phyloP scores from a whole-genome alignment of 2,797 vertebrate species.

The Cyprinella venusta region DNA sequence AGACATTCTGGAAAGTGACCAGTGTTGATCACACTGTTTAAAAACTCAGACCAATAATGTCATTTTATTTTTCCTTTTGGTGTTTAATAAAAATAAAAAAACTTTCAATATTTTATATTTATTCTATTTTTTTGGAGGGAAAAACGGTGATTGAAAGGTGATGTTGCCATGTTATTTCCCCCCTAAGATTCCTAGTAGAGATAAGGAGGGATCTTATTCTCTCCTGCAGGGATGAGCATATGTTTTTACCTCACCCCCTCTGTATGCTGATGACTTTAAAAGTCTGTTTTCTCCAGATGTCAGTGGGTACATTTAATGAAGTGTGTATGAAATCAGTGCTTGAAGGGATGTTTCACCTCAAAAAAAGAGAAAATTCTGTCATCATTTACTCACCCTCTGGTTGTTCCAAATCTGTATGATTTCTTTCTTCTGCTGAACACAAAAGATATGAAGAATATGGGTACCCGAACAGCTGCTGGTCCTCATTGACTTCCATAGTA shows the following conservation, averaged over 20 bases:
- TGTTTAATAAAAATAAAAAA: background rate
- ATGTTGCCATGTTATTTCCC: background rate
- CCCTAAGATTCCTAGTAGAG: slow-evolving; percentile 8
- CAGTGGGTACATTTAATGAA: slow-evolving; percentile 47
- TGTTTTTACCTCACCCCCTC: slow-evolving; percentile 23
- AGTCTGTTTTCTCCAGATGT: slow-evolving; percentile 17
- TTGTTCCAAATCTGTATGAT: no score
- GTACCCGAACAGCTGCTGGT: background rate
- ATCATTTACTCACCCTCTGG: no score
- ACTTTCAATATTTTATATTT: background rate
- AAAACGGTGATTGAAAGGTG: background rate
- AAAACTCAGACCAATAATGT: slow-evolving; percentile 8
- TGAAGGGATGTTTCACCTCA: background rate
- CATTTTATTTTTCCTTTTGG: background rate
- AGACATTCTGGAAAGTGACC: slow-evolving; percentile 83
- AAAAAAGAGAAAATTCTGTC: background rate
- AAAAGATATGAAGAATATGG: background rate
- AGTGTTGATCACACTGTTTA: slow-evolving; percentile 69
- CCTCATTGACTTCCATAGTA: background rate
- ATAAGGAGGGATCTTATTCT: slow-evolving; percentile 6
- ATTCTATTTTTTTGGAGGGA: background rate
- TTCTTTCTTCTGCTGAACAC: no score
- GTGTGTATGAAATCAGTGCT: slow-evolving; percentile 57
- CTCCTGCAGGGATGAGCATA: slow-evolving; percentile 34
- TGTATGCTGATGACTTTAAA: slow-evolving; percentile 24